phyloP scores from a whole-genome alignment of 2,888 invertebrate genomes.

The Sarcophaga variegata region DNA sequence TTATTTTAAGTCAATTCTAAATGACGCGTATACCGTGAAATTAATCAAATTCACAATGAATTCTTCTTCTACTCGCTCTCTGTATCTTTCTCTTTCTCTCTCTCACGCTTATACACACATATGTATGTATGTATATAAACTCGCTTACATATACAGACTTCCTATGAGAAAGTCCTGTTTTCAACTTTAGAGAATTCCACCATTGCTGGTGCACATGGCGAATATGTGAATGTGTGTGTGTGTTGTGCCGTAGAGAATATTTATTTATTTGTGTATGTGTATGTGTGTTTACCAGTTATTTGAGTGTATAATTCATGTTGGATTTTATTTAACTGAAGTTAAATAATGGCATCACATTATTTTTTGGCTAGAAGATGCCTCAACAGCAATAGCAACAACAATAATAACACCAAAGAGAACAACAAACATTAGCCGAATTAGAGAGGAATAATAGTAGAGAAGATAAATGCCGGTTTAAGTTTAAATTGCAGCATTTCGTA shows the following conservation, averaged over 20 bases:
- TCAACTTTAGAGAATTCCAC: neutral
- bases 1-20: conserved; percentile 77
- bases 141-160: neutral
- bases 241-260: neutral
- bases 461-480: conserved; percentile 65
- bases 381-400: neutral
- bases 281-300: neutral
- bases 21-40: conserved; percentile 70
- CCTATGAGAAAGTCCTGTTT: neutral
- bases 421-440: neutral
- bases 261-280: conserved; percentile 11
- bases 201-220: neutral
- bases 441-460: conserved; percentile 9
- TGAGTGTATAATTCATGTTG: neutral
- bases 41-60: conserved; percentile 56
- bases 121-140: no score
- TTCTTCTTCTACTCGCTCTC: neutral
- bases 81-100: no score
- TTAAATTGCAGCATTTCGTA: conserved; percentile 74
- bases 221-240: neutral
- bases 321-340: conserved; percentile 50
- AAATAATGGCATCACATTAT: conserved; percentile 56
- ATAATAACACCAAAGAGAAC: neutral
- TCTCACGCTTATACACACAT: neutral
- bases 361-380: conserved; percentile 10